Percentiles rank a stretch among this genome's conserved stretches.
phyloP scores from a whole-genome alignment of 2,888 invertebrate species.

The Criorhina ranunculi region DNA sequence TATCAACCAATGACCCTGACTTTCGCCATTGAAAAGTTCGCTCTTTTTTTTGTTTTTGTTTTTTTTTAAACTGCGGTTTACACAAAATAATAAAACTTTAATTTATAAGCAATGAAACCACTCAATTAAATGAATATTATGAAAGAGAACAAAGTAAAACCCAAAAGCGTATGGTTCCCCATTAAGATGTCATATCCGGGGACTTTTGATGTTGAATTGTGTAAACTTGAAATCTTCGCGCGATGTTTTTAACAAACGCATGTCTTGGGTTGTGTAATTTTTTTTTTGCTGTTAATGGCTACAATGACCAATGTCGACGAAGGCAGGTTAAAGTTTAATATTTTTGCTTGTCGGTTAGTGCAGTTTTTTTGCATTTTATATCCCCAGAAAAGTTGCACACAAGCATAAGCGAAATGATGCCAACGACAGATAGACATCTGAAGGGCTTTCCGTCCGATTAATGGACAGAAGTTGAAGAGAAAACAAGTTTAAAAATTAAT shows the following conservation, averaged over 20 bases:
- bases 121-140: slow-evolving; percentile 12
- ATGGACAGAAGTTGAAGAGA: neutral
- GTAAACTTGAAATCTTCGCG: slow-evolving; percentile 6
- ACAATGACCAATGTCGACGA: neutral
- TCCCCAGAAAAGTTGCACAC: neutral
- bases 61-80: neutral
- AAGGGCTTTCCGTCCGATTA: neutral
- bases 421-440: neutral
- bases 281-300: neutral
- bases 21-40: no score
- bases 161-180: neutral
- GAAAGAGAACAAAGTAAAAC: slow-evolving; percentile 1
- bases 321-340: slow-evolving; percentile 8
- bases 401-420: neutral
- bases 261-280: neutral
- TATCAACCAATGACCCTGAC: no score
- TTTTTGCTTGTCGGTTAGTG: neutral
- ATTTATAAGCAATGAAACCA: slow-evolving; percentile 7
- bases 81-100: neutral
- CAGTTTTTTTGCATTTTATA: neutral
- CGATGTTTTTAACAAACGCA: slow-evolving; percentile 1
- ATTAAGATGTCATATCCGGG: slow-evolving; percentile 16
- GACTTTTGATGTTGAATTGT: slow-evolving; percentile 20
- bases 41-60: neutral
- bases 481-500: neutral